phyloP scores from a whole-genome alignment of 2,888 invertebrate genomes.

The Odontocolon sp. region DNA sequence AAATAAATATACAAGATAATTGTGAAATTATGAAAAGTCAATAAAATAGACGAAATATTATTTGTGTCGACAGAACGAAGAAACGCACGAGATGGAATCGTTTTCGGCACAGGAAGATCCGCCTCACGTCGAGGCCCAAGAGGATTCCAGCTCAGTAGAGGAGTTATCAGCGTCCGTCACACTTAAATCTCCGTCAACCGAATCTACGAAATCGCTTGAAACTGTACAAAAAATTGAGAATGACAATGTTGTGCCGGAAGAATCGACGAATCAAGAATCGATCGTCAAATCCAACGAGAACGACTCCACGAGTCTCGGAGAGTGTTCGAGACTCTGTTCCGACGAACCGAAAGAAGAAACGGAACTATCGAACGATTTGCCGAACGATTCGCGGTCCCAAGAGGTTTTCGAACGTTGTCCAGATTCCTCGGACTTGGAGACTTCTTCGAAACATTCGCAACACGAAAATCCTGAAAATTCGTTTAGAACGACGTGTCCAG shows the following conservation, averaged over 20 bases:
- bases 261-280: not conserved
- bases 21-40: not conserved
- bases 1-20: not conserved
- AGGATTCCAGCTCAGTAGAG: conserved; percentile 71
- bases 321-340: conserved; percentile 12
- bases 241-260: not conserved
- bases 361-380: too few species aligned
- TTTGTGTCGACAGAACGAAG: conserved; percentile 53
- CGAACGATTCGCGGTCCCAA: not conserved
- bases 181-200: not conserved
- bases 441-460: not conserved
- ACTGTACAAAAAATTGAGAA: not conserved
- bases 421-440: not conserved
- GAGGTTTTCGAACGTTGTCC: not conserved
- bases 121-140: conserved; percentile 67
- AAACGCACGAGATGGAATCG: conserved; percentile 75
- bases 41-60: not conserved
- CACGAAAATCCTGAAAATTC: not conserved
- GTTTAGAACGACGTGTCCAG: not conserved
- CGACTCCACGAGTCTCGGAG: conserved; percentile 13
- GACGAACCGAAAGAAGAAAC: too few species aligned
- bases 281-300: too few species aligned
- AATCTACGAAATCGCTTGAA: not conserved
- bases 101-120: conserved; percentile 69
- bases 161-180: not conserved